phyloP scores from a whole-genome alignment of 2,888 invertebrate species.

The Troilus luridus region DNA sequence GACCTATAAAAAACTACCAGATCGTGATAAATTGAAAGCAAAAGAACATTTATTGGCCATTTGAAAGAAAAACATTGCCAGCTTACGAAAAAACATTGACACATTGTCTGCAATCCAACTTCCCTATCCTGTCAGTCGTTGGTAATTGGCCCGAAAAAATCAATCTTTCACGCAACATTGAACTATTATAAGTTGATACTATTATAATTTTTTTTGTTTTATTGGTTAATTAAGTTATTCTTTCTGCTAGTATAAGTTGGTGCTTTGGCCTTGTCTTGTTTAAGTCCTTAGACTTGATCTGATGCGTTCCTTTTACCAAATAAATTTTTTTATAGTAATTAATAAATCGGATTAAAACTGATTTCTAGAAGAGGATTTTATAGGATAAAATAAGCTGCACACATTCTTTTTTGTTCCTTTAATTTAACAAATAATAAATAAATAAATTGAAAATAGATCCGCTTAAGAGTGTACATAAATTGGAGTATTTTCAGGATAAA shows the following conservation, averaged over 20 bases:
- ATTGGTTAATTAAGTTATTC: no score
- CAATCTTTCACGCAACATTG: background rate
- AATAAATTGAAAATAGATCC: background rate
- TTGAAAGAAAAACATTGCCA: background rate
- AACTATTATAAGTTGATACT: background rate
- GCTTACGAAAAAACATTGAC: background rate
- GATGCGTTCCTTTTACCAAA: no score
- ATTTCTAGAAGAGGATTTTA: no score
- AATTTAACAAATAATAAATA: background rate
- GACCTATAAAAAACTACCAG: background rate
- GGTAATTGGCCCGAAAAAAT: background rate
- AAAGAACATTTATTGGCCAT: background rate
- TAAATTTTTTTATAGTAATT: no score
- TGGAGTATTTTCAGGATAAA: background rate
- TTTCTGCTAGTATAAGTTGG: no score
- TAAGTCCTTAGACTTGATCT: no score
- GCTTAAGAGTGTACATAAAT: background rate
- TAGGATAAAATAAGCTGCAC: background rate
- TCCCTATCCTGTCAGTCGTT: background rate
- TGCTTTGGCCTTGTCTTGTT: no score
- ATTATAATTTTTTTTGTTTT: no score
- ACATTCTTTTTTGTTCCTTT: background rate
- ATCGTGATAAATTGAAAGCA: background rate
- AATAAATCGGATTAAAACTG: no score
- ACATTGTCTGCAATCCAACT: background rate